A percentile compares a stretch with the other conserved stretches of the same genome.
Evolutionary conservation across 2,888 invertebrate genomes (phyloP).

Genomic region (Folsomia candida): DNA sequence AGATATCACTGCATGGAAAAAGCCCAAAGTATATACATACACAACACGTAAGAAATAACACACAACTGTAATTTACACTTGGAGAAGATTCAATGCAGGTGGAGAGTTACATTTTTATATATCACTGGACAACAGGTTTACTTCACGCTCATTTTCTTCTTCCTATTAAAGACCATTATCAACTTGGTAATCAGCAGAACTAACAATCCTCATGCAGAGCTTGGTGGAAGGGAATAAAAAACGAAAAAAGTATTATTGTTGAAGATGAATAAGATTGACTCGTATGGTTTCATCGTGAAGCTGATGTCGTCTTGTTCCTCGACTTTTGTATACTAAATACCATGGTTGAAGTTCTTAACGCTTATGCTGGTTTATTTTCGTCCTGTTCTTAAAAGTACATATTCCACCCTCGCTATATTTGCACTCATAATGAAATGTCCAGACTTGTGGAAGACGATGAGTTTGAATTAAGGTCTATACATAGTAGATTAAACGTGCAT

Average conservation of each 20-base stretch:
- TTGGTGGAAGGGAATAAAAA: neutral
- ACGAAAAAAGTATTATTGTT: neutral
- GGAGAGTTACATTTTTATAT: neutral
- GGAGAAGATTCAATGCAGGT: neutral
- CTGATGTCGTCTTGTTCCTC: too few relatives aligned
- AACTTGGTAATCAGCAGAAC: slow-evolving; percentile 3
- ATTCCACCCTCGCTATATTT: neutral
- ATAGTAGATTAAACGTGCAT: neutral
- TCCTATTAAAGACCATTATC: neutral
- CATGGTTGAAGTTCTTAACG: neutral
- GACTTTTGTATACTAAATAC: too few relatives aligned
- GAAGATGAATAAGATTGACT: neutral
- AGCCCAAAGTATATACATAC: neutral
- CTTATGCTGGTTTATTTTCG: neutral
- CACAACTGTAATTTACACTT: neutral
- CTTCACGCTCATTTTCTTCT: neutral
- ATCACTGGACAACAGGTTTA: neutral
- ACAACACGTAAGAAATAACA: too few relatives aligned
- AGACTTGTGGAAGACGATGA: neutral
- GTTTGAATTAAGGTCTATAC: neutral
- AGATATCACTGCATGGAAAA: neutral
- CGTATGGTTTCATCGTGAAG: too few relatives aligned
- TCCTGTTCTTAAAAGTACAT: neutral
- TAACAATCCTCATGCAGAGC: neutral
- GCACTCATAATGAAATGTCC: neutral